Evolutionary conservation across 2,113 vertebrate species (phyloP).

Genomic region (Elachura formosa): DNA sequence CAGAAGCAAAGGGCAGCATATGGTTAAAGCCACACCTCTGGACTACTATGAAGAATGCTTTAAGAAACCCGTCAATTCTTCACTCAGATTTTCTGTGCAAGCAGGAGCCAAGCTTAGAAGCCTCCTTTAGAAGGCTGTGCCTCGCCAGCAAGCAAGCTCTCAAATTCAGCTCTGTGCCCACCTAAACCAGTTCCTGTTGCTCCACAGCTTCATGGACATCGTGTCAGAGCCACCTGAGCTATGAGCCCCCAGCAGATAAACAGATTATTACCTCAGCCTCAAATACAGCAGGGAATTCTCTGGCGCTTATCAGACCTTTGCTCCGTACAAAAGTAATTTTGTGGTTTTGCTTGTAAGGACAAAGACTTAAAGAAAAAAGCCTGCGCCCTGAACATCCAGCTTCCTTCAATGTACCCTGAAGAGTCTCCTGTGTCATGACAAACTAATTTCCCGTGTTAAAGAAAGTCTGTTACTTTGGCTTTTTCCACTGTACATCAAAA

Average conservation of each 20-base stretch:
- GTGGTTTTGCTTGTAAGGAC: not conserved
- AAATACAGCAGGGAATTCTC: not conserved
- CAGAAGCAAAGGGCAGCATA: not conserved
- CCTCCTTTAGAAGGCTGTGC: not conserved
- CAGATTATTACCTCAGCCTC: not conserved
- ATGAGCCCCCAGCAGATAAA: fast-evolving
- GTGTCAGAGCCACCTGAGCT: not conserved
- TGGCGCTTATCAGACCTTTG: not conserved
- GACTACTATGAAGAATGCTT: not conserved
- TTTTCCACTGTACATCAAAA: slow-evolving; percentile 17
- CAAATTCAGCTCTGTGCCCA: fast-evolving
- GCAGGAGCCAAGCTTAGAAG: not conserved
- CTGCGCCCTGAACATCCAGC: not conserved
- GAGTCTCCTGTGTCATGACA: not conserved
- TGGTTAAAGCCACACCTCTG: not conserved
- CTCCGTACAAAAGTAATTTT: not conserved
- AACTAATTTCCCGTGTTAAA: not conserved
- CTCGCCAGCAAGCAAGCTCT: not conserved
- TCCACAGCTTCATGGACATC: fast-evolving
- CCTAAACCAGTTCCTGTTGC: not conserved
- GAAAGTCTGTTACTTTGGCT: slow-evolving; percentile 9
- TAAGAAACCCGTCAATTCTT: not conserved
- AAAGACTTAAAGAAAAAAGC: not conserved
- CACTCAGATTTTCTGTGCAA: not conserved
- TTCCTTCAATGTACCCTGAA: not conserved